Conservation (phyloP, 2,888 invertebrate genomes). For the Mechanitis mazaeus region DNA sequence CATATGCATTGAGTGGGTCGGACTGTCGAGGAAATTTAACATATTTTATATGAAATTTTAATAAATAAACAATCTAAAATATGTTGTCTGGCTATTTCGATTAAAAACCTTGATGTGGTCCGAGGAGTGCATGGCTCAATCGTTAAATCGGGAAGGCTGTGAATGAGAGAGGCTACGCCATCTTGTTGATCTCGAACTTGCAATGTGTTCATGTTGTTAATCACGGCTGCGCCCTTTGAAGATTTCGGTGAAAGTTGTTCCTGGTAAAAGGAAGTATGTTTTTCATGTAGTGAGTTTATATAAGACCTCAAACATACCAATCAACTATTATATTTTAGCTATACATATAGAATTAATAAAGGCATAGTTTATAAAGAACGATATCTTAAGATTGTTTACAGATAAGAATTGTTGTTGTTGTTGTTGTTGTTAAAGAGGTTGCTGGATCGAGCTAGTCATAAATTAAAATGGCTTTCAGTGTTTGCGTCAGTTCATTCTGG, state of each 20-base stretch:
- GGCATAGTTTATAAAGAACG: no score
- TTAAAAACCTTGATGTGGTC: conserved; percentile 25
- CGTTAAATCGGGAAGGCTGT: conserved; percentile 86
- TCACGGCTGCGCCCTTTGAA: conserved; percentile 7
- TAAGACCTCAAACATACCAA: no score
- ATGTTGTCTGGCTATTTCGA: neutral
- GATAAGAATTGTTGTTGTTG: no score
- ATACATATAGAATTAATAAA: no score
- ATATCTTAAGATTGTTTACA: no score
- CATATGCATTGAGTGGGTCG: conserved; percentile 26
- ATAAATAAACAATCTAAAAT: neutral
- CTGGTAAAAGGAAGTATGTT: conserved; percentile 4
- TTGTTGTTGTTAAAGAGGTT: no score
- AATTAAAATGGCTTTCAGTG: no score
- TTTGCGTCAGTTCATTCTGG: no score
- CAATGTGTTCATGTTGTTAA: conserved; percentile 58
- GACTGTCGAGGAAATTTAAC: conserved; percentile 7
- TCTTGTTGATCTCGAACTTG: conserved; percentile 81
- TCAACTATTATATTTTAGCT: no score
- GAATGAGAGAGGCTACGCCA: conserved; percentile 80
- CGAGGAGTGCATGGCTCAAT: conserved; percentile 48
- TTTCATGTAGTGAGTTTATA: conserved; percentile 6
- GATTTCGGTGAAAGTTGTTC: conserved; percentile 2
- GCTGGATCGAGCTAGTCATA: no score
- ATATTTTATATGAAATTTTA: neutral